Percentiles rank a stretch among this genome's conserved stretches.
These are phyloP conservation scores for Sesamia nonagrioides DNA, from an alignment of 1,140 invertebrate species.

Conservation along the genomic window DNA sequence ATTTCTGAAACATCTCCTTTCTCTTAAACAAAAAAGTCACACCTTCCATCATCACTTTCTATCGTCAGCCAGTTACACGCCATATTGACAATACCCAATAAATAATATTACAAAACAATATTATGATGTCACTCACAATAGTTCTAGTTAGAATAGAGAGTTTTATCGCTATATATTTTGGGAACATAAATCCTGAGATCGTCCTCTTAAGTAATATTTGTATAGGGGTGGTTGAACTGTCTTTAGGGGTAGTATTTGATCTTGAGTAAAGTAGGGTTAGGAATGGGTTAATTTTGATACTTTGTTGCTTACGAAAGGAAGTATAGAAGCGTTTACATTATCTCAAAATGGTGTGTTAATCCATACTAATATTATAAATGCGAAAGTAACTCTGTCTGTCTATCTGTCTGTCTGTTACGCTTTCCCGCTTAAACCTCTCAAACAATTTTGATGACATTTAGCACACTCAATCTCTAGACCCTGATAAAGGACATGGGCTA, in stretches of 20 bases:
- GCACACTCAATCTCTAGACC: too few relatives aligned
- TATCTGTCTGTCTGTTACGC: too few relatives aligned
- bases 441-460: too few relatives aligned
- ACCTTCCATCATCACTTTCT: not conserved
- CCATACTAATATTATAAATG: too few relatives aligned
- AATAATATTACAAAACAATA: slow-evolving; percentile 80
- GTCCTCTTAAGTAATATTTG: slow-evolving; percentile 60
- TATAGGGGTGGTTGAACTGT: slow-evolving; percentile 64
- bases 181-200: slow-evolving; percentile 71
- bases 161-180: slow-evolving; percentile 71
- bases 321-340: too few relatives aligned
- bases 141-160: too few relatives aligned
- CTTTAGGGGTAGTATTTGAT: slow-evolving; percentile 38
- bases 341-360: too few relatives aligned
- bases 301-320: not conserved
- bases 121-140: slow-evolving; percentile 76
- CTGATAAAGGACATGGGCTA: too few relatives aligned
- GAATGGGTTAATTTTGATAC: slow-evolving; percentile 54
- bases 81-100: slow-evolving; percentile 59
- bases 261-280: slow-evolving; percentile 1
- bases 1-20: too few relatives aligned
- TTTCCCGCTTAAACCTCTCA: too few relatives aligned
- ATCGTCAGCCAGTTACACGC: not conserved
- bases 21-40: slow-evolving; percentile 14
- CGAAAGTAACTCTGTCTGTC: too few relatives aligned